Evolutionary conservation across 2,113 vertebrate species (phyloP), one percentile per base, ranked within the genome.

Genomic region (Mola mola): DNA sequence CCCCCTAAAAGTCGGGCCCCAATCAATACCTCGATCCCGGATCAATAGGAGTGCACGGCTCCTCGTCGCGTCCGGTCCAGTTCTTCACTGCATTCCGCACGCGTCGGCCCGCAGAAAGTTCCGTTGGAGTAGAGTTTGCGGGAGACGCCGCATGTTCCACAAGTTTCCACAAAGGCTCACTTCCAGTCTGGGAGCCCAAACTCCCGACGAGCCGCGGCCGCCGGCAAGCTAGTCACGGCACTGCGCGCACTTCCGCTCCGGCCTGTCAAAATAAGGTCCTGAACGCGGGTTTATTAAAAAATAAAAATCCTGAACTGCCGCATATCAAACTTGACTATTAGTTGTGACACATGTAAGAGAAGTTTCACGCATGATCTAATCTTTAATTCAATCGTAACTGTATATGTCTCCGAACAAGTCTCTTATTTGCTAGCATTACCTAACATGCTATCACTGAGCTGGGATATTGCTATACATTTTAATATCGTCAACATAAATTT

Each of bases 11-110:
- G 53, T 20, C 75, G 59, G 72, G 68, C 62, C 75, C 20, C 1
- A 49, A 83, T 82, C 77, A 66, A 81, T 86, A 89, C 85, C 81
- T 87, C 63, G 52, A 60, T 76, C 9, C 1, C 5, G 73, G 66
- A 79, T 83, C 85, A 58, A 83, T 82, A 61, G 26, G 21, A 69
- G 59, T 72, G 81, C 77, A 33, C 44, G 64, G 68, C 44, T 72
- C 43, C 33, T 43, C 64, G 65, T 50, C 13, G 38, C 19, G 43
- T 60, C 43, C 43, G 56, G 47, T 44, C 41, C 58, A 3, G 0
- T 25, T 34, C 16, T 21, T 79, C 62, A 83, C 22, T 78, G 78
- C 82, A 77, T 81, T 71, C 80, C 42, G 20, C 69, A 4, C 28
- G 0, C 16, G 0, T 22, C 62, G 22, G 20, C 1, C 64, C 56